A percentile compares a stretch with the other conserved stretches of the same genome.
Evolutionary conservation across 2,797 vertebrate genomes (phyloP).

Genomic region (Fringilla coelebs): DNA sequence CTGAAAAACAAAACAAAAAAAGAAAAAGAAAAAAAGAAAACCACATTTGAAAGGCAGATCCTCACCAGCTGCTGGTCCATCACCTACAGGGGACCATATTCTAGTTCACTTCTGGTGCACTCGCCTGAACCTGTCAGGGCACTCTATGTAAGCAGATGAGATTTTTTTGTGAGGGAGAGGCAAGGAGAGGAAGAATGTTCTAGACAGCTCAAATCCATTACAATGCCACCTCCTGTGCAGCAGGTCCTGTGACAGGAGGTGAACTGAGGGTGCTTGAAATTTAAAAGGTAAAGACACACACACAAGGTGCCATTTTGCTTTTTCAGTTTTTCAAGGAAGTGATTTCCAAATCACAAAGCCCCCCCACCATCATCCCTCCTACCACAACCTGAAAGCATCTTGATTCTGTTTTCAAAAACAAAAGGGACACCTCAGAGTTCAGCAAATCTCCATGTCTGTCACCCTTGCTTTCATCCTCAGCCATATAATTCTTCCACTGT

Average conservation of each 20-base stretch:
- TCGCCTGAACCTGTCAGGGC: not conserved
- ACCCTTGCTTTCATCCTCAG: not conserved
- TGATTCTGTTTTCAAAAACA: not conserved
- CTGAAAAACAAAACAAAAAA: conserved; percentile 54
- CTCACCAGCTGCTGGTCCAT: not conserved
- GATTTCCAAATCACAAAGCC: not conserved
- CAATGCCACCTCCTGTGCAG: not conserved
- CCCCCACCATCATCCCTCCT: not conserved
- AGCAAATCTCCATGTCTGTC: not conserved
- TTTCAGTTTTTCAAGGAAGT: not conserved
- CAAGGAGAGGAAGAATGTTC: not conserved
- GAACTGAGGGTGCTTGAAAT: not conserved
- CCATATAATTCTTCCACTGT: not conserved
- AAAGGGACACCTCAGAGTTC: not conserved
- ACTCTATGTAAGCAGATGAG: not conserved
- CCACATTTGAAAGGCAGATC: not conserved
- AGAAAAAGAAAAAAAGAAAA: not conserved
- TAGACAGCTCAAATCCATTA: not conserved
- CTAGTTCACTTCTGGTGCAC: not conserved
- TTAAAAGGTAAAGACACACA: not conserved
- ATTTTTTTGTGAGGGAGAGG: not conserved
- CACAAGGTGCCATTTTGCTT: not conserved
- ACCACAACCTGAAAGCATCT: not conserved
- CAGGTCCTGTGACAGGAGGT: not conserved
- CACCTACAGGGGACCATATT: not conserved